Base-by-base conservation (phyloP, 2,888 invertebrate species). In the Heteropelma amictum region DNA sequence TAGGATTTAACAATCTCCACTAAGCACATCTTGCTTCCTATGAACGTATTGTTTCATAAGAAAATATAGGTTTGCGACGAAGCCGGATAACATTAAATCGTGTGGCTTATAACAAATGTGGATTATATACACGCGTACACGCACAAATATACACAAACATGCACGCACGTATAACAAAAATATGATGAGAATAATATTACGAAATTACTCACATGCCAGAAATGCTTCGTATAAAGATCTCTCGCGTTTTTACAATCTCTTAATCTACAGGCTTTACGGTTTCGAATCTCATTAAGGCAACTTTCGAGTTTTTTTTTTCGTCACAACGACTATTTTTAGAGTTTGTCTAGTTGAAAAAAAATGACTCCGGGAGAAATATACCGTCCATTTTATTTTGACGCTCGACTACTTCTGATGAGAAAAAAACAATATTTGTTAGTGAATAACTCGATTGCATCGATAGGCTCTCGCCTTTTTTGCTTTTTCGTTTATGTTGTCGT, bases 61-160 rank as follows among this genome's bases (percentile, higher is more conserved):
- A 38, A 49, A 45, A 35, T 12, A 64, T 38, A 45, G 14, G 45
- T 65, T 60, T 64, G 40, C 47, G 78, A 86, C 84, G n/a, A 83
- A 87, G 85, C 84, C 84, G 82, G 82, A 85, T 85, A 83, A 88
- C 85, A 84, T 86, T 85, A 83, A 54, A 76, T 40, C 19, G 26
- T 76, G 81, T 83, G 80, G 78, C 81, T 72, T 70, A 81, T 60
- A 58, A 76, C 81, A 85, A n/a, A n/a, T 84, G 86, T 40, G n/a
- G 81, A 86, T 85, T 86, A 47, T 85, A 85, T 85, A 83, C 84
- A 85, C 82, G 85, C 21, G 26, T 14, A 42, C 65, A 85, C 80
- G 83, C 84, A 85, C 82, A 84, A 86, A 86, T n/a, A 38, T 83
- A 86, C 86, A 83, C 86, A 86, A 86, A 86, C 35, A 54, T 21